phyloP scores from a whole-genome alignment of 2,113 vertebrate species.

The Sinocyclocheilus anophthalmus region DNA sequence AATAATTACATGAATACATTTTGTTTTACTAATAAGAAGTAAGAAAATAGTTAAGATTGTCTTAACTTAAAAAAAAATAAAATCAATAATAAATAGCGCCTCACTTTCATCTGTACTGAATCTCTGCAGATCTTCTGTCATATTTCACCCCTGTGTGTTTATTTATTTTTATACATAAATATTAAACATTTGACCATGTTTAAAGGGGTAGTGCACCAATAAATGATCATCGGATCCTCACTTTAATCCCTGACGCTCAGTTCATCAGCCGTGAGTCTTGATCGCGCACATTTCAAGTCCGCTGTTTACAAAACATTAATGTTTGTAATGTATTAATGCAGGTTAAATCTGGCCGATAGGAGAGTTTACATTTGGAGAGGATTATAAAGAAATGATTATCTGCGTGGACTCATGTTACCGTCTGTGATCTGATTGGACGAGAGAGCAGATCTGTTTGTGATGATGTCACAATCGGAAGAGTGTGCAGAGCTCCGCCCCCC shows the following conservation, averaged over 20 bases:
- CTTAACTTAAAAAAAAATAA: too few relatives aligned
- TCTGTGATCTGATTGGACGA: conserved; percentile 7
- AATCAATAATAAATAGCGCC: too few relatives aligned
- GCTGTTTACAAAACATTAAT: too few relatives aligned
- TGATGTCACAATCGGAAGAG: conserved; percentile 27
- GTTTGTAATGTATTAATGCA: not conserved
- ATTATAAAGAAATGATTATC: not conserved
- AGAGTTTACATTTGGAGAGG: not conserved
- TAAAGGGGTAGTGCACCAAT: not conserved
- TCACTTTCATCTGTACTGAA: conserved; percentile 4
- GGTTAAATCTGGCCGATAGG: not conserved
- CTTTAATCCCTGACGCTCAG: not conserved
- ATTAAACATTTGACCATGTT: not conserved
- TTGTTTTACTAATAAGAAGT: too few relatives aligned
- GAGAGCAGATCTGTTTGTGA: conserved; percentile 10
- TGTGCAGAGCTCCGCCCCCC: conserved; percentile 6
- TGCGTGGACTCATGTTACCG: not conserved
- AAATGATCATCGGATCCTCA: not conserved
- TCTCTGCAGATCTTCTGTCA: not conserved
- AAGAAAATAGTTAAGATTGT: too few relatives aligned
- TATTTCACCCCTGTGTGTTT: not conserved
- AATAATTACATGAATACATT: too few relatives aligned
- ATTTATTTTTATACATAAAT: too few relatives aligned
- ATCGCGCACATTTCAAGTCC: not conserved
- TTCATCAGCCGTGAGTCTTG: not conserved